Evolutionary conservation across 2,888 invertebrate genomes (phyloP).

Genomic region (Allolobophora icterica): DNA sequence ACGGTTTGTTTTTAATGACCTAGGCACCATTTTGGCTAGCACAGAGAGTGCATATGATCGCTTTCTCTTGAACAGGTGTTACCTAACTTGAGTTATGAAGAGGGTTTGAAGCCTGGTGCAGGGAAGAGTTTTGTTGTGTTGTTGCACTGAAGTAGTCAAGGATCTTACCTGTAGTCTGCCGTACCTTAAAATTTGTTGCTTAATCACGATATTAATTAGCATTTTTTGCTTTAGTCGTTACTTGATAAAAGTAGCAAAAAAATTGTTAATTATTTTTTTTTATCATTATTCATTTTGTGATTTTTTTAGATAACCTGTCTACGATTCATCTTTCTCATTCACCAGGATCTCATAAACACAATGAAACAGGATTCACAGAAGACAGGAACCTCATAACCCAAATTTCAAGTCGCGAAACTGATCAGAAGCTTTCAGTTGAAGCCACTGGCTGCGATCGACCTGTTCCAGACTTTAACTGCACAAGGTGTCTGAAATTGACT

Average conservation of each 20-base stretch:
- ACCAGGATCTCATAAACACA: conserved; percentile 86
- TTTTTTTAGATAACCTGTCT: conserved; percentile 79
- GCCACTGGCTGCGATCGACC: no score
- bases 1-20: neutral
- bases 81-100: no score
- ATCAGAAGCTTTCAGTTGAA: neutral
- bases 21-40: no score
- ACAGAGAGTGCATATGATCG: no score
- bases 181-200: no score
- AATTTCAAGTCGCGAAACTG: neutral
- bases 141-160: no score
- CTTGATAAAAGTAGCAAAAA: neutral
- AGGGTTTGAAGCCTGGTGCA: no score
- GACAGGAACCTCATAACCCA: neutral
- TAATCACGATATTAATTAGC: no score
- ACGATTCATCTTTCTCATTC: conserved; percentile 89
- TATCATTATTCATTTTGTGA: neutral
- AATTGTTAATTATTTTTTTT: neutral
- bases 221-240: no score
- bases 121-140: no score
- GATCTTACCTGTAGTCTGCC: no score
- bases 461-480: neutral
- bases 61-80: no score
- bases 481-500: neutral
- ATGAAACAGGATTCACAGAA: conserved; percentile 81